Percentiles rank a stretch among this genome's conserved stretches.
Conservation (phyloP, 2,113 vertebrate species). For the Asarcornis scutulata region DNA sequence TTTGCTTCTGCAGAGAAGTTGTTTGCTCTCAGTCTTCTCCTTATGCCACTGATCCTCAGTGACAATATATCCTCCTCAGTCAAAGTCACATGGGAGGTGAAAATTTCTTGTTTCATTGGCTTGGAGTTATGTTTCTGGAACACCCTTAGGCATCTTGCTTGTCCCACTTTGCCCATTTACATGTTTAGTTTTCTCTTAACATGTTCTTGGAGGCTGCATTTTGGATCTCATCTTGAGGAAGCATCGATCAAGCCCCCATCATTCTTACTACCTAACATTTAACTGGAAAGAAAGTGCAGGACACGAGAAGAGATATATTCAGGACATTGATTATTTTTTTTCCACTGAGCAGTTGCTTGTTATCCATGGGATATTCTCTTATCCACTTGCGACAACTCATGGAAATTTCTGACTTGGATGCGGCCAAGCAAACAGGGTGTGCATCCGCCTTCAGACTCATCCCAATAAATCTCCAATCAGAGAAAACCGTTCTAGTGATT, state of each 20-base stretch:
- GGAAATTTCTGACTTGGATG: not conserved
- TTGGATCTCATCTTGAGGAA: not conserved
- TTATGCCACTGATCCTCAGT: not conserved
- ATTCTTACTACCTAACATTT: not conserved
- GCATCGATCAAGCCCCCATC: not conserved
- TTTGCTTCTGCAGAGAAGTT: not conserved
- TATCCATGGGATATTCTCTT: not conserved
- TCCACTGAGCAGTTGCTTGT: not conserved
- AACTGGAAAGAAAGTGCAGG: not conserved
- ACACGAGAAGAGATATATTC: not conserved
- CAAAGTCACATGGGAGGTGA: not conserved
- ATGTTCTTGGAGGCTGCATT: not conserved
- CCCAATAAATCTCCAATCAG: not conserved
- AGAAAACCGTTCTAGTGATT: not conserved
- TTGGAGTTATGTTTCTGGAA: not conserved
- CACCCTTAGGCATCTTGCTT: not conserved
- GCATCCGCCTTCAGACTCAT: not conserved
- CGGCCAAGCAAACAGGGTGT: not conserved
- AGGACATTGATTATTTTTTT: not conserved
- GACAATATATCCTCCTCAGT: not conserved
- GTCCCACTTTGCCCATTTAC: not conserved
- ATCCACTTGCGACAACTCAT: not conserved
- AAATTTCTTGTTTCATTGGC: not conserved
- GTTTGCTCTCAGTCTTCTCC: not conserved
- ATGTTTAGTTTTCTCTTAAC: not conserved